phyloP scores from a whole-genome alignment of 2,113 vertebrate genomes.

The Cisticola juncidis region DNA sequence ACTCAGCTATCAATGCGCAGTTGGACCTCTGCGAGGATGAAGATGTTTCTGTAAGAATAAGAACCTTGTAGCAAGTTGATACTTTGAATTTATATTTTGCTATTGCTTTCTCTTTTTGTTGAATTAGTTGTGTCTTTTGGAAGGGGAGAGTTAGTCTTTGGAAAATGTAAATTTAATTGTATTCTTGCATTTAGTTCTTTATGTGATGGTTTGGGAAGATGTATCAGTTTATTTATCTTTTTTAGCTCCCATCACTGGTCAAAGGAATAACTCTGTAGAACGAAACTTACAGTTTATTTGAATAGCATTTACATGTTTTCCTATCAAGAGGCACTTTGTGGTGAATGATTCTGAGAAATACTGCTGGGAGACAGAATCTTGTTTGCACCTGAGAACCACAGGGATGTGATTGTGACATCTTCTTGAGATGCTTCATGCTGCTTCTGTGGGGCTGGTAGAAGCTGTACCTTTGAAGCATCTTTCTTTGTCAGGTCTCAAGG shows the following conservation, averaged over 20 bases:
- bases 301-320: neutral
- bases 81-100: neutral
- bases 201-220: neutral
- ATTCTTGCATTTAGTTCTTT: neutral
- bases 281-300: neutral
- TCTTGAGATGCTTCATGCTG: neutral
- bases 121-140: neutral
- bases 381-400: neutral
- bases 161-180: neutral
- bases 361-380: neutral
- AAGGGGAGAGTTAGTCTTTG: neutral
- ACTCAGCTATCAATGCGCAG: conserved; percentile 96
- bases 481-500: neutral
- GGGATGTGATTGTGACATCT: neutral
- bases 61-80: neutral
- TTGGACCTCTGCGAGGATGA: conserved; percentile 98
- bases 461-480: neutral
- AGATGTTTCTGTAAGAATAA: conserved; percentile 91
- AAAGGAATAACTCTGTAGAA: neutral
- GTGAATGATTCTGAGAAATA: neutral
- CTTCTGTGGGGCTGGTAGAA: neutral
- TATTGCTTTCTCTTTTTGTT: neutral
- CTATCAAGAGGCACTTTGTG: neutral
- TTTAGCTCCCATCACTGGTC: neutral
- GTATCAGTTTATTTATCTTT: neutral